Conservation (phyloP, 2,797 vertebrate species). For the Margarornis squamiger region DNA sequence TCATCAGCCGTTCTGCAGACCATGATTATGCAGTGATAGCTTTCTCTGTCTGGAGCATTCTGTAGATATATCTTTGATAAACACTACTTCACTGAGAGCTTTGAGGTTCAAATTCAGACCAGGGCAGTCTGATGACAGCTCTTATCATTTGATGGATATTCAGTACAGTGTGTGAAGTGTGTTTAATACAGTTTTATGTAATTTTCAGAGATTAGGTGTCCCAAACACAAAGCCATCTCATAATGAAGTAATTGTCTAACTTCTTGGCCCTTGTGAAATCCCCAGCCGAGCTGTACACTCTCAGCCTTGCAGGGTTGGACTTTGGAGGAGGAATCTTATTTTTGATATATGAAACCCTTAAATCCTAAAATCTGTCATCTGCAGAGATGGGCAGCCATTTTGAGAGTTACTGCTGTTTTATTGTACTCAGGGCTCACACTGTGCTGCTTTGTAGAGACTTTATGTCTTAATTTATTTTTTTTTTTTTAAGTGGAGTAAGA, state of each 20-base stretch:
- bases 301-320: not conserved
- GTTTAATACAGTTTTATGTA: constrained; percentile 26
- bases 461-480: not conserved
- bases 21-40: not conserved
- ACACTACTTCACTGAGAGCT: not conserved
- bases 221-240: not conserved
- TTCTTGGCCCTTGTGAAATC: not conserved
- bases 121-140: constrained; percentile 20
- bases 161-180: constrained; percentile 9
- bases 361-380: not conserved
- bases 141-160: constrained; percentile 40
- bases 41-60: constrained; percentile 12
- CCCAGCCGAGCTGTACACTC: not conserved
- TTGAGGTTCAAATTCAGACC: constrained; percentile 40
- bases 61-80: constrained; percentile 6
- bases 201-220: constrained; percentile 7
- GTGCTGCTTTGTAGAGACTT: not conserved
- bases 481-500: not conserved
- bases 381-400: not conserved
- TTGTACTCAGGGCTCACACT: not conserved
- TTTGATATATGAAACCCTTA: not conserved
- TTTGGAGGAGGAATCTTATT: not conserved
- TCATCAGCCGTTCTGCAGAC: constrained; percentile 42
- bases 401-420: not conserved
- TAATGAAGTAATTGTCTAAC: constrained; percentile 12